Base-by-base conservation (phyloP, 2,113 vertebrate species). In the Synodontis membranacea region DNA sequence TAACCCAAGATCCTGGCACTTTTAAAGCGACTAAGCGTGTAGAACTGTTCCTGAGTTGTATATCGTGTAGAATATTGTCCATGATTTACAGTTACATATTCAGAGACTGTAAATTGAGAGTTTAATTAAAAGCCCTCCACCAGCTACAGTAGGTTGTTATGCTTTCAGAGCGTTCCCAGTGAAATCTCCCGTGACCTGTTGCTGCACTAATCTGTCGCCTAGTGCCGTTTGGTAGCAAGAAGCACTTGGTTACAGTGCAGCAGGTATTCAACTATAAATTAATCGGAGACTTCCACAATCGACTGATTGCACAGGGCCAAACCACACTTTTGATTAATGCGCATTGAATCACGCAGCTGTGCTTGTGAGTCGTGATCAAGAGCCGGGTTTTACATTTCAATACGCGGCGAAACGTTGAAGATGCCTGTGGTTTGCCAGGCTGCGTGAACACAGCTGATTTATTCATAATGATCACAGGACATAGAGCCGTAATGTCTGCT, bases 231-330 rank as follows among this genome's bases (percentile, higher is more conserved):
- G 15, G 11, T n/a, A 83, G 68, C 25, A 54, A 37, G 50, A 42
- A 34, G 21, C 14, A 6, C 64, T 66, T 15, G 60, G 60, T 50
- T 50, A 23, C 37, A 25, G 56, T 72, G 64, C 31, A 72, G 66
- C 66, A 54, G 48, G 44, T 84, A 84, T 42, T 72, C 48, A 37
- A 15, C n/a, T 52, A 34, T 72, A 37, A 48, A n/a, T 70, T 37
- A 83, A 52, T 80, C n/a, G 34, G 31, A 72, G 48, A 84, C 15
- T 54, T 84, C 34, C 66, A 84, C 48, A 72, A n/a, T 84, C 4
- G 39, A 74, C 34, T 72, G 74, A 84, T 84, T 84, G 52, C 52
- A 42, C 78, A 54, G 50, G 21, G 78, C 34, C 6, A 12, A 80
- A 39, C 10, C 34, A 52, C 21, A 58, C 52, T 58, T 80, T 58